Percentiles rank a stretch among this genome's conserved stretches.
phyloP scores from a whole-genome alignment of 2,797 vertebrate genomes.

The Gastrophryne carolinensis region DNA sequence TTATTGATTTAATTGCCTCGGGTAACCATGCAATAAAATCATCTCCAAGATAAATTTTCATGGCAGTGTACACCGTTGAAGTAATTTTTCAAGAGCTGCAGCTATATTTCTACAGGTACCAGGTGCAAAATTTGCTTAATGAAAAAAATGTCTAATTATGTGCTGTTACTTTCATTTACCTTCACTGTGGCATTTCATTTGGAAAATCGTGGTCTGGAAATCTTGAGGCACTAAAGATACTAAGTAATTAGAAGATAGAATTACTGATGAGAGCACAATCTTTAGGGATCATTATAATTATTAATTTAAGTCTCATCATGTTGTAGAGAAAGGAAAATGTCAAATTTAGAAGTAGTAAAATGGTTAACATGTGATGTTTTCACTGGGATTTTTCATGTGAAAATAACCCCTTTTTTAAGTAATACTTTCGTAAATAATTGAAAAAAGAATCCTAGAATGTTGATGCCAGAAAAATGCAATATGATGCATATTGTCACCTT shows the following conservation, averaged over 20 bases:
- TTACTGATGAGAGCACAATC: constrained; percentile 56
- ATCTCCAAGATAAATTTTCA: constrained; percentile 88
- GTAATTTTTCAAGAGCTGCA: constrained; percentile 83
- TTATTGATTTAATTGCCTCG: constrained; percentile 96
- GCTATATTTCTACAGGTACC: constrained; percentile 83
- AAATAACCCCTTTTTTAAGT: too few relatives aligned
- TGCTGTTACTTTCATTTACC: constrained; percentile 33
- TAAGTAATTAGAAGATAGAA: constrained; percentile 73
- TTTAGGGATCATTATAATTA: not conserved
- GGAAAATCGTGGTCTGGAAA: constrained; percentile 38
- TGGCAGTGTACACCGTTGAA: constrained; percentile 74
- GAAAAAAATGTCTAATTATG: constrained; percentile 76
- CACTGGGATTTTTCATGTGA: too few relatives aligned
- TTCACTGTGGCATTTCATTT: constrained; percentile 7
- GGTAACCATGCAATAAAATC: constrained; percentile 97
- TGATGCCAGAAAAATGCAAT: too few relatives aligned
- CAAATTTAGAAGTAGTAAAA: not conserved
- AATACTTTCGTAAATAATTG: too few relatives aligned
- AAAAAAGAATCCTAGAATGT: too few relatives aligned
- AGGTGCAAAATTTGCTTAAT: constrained; percentile 84
- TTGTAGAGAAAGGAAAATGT: not conserved
- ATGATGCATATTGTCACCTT: too few relatives aligned
- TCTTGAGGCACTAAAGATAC: constrained; percentile 63
- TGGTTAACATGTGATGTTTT: constrained; percentile 1
- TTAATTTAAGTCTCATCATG: not conserved